phyloP scores from a whole-genome alignment of 2,113 vertebrate species.

The Rhadina sibilatrix region DNA sequence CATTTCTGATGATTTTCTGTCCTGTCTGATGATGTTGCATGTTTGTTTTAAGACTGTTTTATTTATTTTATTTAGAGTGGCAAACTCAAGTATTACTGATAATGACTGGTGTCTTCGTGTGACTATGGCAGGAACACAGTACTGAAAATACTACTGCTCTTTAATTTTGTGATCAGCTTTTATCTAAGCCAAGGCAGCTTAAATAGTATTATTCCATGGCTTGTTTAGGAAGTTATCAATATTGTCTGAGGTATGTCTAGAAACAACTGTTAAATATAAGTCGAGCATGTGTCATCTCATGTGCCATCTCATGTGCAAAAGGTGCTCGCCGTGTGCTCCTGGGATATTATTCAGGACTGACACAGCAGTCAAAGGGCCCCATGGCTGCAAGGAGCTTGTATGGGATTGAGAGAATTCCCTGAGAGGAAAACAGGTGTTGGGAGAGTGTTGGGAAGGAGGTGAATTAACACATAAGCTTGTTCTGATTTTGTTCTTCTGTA shows the following conservation, averaged over 20 bases:
- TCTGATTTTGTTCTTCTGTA: not conserved
- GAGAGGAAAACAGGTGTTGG: not conserved
- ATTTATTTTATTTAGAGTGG: not conserved
- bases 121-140: not conserved
- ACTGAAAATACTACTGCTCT: not conserved
- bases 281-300: not conserved
- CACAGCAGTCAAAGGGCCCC: not conserved
- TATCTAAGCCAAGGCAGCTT: not conserved
- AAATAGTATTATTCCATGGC: not conserved
- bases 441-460: not conserved
- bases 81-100: not conserved
- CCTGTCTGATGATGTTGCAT: not conserved
- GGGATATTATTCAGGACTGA: not conserved
- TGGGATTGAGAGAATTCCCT: accelerated
- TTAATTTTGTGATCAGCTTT: not conserved
- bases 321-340: too few species aligned
- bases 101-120: not conserved
- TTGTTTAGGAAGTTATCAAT: not conserved
- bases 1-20: not conserved
- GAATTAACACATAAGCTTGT: not conserved
- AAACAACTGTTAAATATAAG: not conserved
- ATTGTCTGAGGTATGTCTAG: not conserved
- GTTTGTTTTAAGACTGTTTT: not conserved
- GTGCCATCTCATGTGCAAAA: not conserved
- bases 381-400: not conserved